A percentile compares a stretch with the other conserved stretches of the same genome.
These are phyloP conservation scores for Heptranchias perlo DNA, from an alignment of 2,113 vertebrate genomes.

Conservation along the genomic window DNA sequence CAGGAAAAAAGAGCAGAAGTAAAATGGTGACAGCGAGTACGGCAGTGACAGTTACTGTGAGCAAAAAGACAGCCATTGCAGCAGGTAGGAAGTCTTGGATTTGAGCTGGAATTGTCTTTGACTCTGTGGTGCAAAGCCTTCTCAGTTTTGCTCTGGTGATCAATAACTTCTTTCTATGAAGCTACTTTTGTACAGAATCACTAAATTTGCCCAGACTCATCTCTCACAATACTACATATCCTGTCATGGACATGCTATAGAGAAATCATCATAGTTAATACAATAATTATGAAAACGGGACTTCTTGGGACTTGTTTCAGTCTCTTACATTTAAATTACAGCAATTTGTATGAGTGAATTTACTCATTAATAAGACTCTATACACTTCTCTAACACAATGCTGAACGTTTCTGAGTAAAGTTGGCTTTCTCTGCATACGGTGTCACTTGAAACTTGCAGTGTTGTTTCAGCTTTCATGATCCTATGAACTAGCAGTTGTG, in stretches of 20 bases:
- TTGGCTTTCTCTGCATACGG: not conserved
- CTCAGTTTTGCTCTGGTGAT: not conserved
- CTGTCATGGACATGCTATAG: not conserved
- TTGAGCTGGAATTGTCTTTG: not conserved
- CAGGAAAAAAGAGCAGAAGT: conserved; percentile 59
- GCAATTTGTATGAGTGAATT: not conserved
- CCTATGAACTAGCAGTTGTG: not conserved
- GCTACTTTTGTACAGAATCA: not conserved
- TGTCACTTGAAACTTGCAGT: not conserved
- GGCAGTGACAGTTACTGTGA: conserved; percentile 69
- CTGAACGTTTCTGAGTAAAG: not conserved
- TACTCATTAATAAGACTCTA: not conserved
- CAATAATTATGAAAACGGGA: not conserved
- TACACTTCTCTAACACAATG: not conserved
- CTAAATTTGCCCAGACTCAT: not conserved
- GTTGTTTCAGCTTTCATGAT: not conserved
- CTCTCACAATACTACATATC: not conserved
- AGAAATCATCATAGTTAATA: not conserved
- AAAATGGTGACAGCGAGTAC: conserved; percentile 73
- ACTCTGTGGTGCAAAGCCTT: not conserved
- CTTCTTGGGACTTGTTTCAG: not conserved
- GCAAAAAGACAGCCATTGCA: conserved; percentile 77
- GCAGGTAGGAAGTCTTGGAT: conserved; percentile 73
- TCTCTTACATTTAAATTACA: not conserved
- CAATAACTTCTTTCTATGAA: not conserved